Percentiles rank a stretch among this genome's conserved stretches.
Evolutionary conservation across 2,797 vertebrate genomes (phyloP).

Genomic region (Petrocephalus schoutedeni): DNA sequence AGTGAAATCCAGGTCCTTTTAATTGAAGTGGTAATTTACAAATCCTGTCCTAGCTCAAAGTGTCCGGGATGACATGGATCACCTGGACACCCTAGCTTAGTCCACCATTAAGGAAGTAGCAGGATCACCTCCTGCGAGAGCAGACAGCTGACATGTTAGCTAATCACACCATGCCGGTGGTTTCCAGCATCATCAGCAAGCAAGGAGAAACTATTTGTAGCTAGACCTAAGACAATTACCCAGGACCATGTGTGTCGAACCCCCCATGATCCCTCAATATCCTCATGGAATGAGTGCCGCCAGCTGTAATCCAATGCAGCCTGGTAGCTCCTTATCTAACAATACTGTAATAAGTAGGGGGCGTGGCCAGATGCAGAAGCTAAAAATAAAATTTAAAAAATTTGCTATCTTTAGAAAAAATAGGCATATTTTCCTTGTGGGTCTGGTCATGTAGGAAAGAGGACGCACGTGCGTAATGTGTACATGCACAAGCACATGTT

Average conservation of each 20-base stretch:
- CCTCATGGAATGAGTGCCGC: conserved; percentile 25
- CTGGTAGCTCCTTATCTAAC: conserved; percentile 28
- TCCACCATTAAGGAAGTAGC: not conserved
- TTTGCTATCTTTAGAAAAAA: not conserved
- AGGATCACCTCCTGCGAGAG: not conserved
- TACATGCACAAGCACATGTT: not conserved
- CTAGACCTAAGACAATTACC: not conserved
- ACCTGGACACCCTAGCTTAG: too few relatives aligned
- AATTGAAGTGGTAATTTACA: too few relatives aligned
- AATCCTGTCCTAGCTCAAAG: too few relatives aligned
- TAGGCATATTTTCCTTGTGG: not conserved
- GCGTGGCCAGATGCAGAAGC: conserved; percentile 27
- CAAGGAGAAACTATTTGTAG: not conserved
- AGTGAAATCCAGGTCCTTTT: too few relatives aligned
- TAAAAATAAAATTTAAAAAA: not conserved
- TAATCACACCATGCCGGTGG: not conserved
- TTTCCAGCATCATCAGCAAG: not conserved
- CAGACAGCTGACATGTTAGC: not conserved
- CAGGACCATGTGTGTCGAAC: not conserved
- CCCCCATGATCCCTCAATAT: not conserved
- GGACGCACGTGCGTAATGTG: not conserved
- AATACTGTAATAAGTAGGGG: conserved; percentile 30
- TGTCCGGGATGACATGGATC: too few relatives aligned
- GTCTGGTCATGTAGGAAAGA: not conserved
- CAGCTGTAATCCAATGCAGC: not conserved